Evolutionary conservation across 2,797 vertebrate genomes (phyloP).

Genomic region (Chloroceryle inda): DNA sequence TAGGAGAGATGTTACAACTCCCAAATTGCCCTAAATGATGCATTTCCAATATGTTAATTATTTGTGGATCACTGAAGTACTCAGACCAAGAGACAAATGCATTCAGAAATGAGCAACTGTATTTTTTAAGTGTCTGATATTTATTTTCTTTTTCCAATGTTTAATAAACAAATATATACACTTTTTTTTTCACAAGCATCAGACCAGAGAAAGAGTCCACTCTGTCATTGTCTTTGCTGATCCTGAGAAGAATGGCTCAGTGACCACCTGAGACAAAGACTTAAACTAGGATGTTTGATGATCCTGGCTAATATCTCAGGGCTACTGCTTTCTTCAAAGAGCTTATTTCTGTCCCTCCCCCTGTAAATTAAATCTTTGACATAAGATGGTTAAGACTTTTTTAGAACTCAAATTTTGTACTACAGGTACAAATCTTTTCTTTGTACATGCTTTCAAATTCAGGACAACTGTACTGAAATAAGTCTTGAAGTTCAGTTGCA

Average conservation of each 20-base stretch:
- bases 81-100: background rate
- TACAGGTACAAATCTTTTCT: background rate
- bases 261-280: background rate
- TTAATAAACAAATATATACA: background rate
- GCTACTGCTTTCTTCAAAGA: background rate
- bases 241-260: background rate
- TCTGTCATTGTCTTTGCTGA: background rate
- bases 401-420: background rate
- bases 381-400: background rate
- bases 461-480: background rate
- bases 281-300: background rate
- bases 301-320: background rate
- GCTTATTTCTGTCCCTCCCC: constrained; percentile 2
- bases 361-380: background rate
- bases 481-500: background rate
- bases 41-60: constrained; percentile 51
- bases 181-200: background rate
- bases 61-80: constrained; percentile 12
- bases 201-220: background rate
- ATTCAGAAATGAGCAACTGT: background rate
- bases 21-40: background rate
- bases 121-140: background rate
- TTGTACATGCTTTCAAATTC: background rate
- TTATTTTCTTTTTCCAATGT: background rate
- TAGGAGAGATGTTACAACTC: background rate